phyloP scores from a whole-genome alignment of 2,113 vertebrate genomes.

The Odocoileus virginianus region DNA sequence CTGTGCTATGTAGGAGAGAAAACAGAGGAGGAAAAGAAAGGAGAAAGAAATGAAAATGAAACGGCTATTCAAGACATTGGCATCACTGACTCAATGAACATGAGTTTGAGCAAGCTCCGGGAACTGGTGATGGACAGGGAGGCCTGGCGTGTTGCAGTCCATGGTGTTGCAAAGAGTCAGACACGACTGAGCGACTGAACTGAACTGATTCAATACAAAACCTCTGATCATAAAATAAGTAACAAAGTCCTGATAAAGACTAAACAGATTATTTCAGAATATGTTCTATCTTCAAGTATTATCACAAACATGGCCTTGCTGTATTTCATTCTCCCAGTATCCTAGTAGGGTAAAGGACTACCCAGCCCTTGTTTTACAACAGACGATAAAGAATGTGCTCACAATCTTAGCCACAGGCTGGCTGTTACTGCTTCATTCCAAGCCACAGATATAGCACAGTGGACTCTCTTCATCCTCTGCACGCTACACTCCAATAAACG shows the following conservation, averaged over 20 bases:
- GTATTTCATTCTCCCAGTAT: neutral
- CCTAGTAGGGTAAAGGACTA: neutral
- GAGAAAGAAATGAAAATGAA: neutral
- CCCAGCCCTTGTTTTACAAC: neutral
- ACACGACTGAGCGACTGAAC: neutral
- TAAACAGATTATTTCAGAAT: neutral
- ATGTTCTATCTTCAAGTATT: neutral
- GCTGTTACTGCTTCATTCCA: fast-evolving
- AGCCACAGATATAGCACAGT: fast-evolving
- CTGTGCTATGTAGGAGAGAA: neutral
- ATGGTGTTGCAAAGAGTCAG: neutral
- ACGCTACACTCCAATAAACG: fast-evolving
- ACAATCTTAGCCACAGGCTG: fast-evolving
- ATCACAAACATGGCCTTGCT: neutral
- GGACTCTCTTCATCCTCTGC: neutral
- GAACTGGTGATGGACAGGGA: neutral
- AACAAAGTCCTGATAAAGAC: neutral
- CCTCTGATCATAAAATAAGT: neutral
- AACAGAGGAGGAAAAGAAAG: neutral
- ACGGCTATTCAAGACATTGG: neutral
- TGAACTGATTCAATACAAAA: neutral
- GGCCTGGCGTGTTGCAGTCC: neutral
- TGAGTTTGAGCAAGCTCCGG: neutral
- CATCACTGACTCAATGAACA: neutral
- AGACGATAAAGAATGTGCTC: neutral